Evolutionary conservation across 2,113 vertebrate genomes (phyloP), one percentile per base, ranked within the genome.

Genomic region (Trachemys scripta): DNA sequence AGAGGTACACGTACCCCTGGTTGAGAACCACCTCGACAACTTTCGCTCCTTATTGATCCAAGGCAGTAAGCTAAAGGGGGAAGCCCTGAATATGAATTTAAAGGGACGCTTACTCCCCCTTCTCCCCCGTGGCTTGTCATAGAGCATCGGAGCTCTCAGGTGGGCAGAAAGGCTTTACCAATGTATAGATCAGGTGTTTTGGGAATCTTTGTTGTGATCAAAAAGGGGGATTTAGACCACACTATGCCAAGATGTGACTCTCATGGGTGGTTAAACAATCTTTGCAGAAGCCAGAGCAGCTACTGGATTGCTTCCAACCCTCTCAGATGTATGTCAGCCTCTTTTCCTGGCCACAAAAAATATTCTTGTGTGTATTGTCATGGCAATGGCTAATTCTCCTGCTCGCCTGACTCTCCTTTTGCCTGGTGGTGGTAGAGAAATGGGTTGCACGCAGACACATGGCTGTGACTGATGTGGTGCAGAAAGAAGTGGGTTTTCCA

Each of bases 391-490:
- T 4, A n/a, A 0, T 76, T 92, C 72, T 13, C 22, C 80, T 25
- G 72, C 38, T 45, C 25, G 2, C 7, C 81, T 19, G 10, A 24
- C 12, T 50, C 1, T 5, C 0, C 22, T 84, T 59, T 49, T n/a
- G n/a, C 54, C 4, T 24, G 82, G 51, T 45, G 85, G 51, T 45
- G 82, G 42, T 72, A 13, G 65, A 35, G 1, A 31, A 42, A n/a
- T 0, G 29, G 24, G 24, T 0, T 65, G 56, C 7, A 0, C 22
- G 38, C 27, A 59, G 57, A 29, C 54, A 5, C 4, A 0, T 38
- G 17, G 88, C 38, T 25, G 47, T 49, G 93, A 38, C 82, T 25
- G 79, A 3, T 2, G 29, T 3, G 65, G 9, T 10, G n/a, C n/a
- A 69, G 65, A 20, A 38, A 72, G 1, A 17, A 19, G 56, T 24